Evolutionary conservation across 2,797 vertebrate species (phyloP).

Genomic region (Sebastolobus altivelis): DNA sequence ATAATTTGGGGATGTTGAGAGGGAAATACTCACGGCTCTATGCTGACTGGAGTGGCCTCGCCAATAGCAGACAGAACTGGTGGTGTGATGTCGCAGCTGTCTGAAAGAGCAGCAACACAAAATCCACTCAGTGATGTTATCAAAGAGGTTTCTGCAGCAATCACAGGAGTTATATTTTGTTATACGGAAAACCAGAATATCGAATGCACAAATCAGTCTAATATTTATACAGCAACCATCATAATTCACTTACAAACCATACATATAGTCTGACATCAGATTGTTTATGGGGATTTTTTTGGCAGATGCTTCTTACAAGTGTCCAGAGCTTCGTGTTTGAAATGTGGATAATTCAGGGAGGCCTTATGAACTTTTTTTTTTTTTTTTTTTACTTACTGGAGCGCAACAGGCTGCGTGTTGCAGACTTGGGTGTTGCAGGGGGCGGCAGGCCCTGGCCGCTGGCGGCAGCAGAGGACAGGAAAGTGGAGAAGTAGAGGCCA

Average conservation of each 20-base stretch:
- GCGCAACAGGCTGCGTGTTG: constrained; percentile 93
- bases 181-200: neutral
- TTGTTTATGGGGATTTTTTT: neutral
- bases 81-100: constrained; percentile 95
- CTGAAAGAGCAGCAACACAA: constrained; percentile 74
- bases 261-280: neutral
- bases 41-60: constrained; percentile 96
- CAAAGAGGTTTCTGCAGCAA: neutral
- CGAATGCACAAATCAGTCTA: neutral
- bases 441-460: constrained; percentile 87
- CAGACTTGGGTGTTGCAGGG: constrained; percentile 94
- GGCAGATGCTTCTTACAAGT: neutral
- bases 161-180: neutral
- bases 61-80: constrained; percentile 93
- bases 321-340: neutral
- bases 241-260: neutral
- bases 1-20: neutral
- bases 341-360: neutral
- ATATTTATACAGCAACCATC: neutral
- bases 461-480: constrained; percentile 89
- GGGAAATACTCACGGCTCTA: constrained; percentile 94
- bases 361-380: neutral
- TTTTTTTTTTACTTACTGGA: constrained; percentile 89
- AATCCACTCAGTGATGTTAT: constrained; percentile 25
- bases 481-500: constrained; percentile 97